These are phyloP conservation scores for Leptodactylus fallax DNA, from an alignment of 2,797 vertebrate species.

Conservation along the genomic window DNA sequence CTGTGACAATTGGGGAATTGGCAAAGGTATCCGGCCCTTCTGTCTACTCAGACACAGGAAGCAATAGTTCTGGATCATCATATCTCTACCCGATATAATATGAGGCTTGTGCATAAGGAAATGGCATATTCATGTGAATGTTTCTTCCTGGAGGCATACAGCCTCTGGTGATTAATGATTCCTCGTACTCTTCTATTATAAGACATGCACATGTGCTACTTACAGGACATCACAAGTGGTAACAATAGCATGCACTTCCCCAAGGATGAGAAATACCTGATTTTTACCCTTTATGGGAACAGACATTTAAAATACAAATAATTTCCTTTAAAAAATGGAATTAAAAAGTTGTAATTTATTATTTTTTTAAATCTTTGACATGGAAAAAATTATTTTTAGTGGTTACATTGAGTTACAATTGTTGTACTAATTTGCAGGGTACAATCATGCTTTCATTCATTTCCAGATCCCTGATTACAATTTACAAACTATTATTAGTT, in stretches of 20 bases:
- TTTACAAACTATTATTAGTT: no score
- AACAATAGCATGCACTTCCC: not conserved
- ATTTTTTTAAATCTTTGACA: no score
- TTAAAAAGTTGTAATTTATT: no score
- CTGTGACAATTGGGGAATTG: conserved; percentile 31
- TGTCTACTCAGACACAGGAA: not conserved
- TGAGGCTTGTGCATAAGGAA: not conserved
- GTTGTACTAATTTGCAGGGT: no score
- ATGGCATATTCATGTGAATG: not conserved
- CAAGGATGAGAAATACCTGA: not conserved
- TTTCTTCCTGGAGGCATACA: not conserved
- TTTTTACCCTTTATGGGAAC: no score
- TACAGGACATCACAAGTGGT: not conserved
- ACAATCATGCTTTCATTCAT: no score
- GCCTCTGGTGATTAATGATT: not conserved
- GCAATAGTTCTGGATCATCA: not conserved
- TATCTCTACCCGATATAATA: not conserved
- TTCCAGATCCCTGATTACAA: no score
- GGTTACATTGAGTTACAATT: no score
- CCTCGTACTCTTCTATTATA: not conserved
- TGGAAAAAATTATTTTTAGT: no score
- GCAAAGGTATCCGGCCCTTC: conserved; percentile 5
- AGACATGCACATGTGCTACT: not conserved
- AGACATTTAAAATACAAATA: no score
- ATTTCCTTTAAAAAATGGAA: no score